Evolutionary conservation across 1,140 invertebrate genomes (phyloP).

Genomic region (Hyphantria cunea): DNA sequence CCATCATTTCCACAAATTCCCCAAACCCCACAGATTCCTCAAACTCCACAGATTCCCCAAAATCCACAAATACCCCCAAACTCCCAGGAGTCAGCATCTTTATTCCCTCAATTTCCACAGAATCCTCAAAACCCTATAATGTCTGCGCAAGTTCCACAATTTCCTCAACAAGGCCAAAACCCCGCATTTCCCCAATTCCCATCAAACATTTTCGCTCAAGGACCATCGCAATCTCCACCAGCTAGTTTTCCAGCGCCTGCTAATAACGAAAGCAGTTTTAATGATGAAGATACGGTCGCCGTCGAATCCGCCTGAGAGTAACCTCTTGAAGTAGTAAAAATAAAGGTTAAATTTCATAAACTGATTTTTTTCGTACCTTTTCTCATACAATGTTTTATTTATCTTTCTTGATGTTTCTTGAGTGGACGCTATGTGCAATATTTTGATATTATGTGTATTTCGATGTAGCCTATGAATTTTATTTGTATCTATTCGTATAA

Average conservation of each 20-base stretch:
- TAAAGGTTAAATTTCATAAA: no score
- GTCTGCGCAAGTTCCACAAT: slow-evolving; percentile 14
- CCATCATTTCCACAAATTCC: slow-evolving; percentile 36
- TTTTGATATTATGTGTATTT: no score
- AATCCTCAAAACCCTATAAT: slow-evolving; percentile 37
- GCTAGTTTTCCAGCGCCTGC: slow-evolving; percentile 41
- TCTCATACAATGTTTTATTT: no score
- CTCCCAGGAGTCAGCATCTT: slow-evolving; percentile 6
- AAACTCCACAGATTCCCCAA: slow-evolving; percentile 29
- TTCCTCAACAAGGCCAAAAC: background rate
- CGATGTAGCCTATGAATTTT: background rate
- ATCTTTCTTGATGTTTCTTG: no score
- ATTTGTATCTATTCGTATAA: background rate
- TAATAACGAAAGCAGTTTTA: slow-evolving; percentile 48
- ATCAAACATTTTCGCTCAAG: slow-evolving; percentile 21
- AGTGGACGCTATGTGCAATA: background rate
- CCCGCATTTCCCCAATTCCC: slow-evolving; percentile 1
- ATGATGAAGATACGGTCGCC: slow-evolving; percentile 67
- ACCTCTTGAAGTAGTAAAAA: no score
- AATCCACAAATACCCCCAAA: slow-evolving; percentile 7
- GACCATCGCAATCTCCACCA: slow-evolving; percentile 34
- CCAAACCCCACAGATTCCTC: slow-evolving; percentile 40
- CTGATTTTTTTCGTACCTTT: no score
- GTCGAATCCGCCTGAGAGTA: slow-evolving; percentile 59
- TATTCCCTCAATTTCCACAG: slow-evolving; percentile 27